Percentiles rank a stretch among this genome's conserved stretches.
These are phyloP conservation scores for Gouania willdenowi DNA, from an alignment of 2,797 vertebrate genomes.

Conservation along the genomic window DNA sequence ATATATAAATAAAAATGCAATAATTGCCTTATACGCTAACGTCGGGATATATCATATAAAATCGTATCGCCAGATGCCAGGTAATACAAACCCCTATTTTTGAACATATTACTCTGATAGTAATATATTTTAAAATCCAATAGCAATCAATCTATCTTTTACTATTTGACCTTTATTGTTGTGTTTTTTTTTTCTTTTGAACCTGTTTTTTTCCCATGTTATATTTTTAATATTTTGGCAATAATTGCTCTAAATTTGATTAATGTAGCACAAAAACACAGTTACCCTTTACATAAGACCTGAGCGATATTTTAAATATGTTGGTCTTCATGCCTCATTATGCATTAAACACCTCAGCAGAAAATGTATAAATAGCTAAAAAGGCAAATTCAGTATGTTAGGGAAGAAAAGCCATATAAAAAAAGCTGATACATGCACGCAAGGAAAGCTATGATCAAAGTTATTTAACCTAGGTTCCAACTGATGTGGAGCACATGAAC, in stretches of 20 bases:
- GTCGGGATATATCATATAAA: no score
- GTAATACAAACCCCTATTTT: no score
- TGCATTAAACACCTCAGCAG: not conserved
- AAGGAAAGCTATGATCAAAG: not conserved
- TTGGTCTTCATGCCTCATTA: not conserved
- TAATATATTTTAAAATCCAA: no score
- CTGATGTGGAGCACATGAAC: not conserved
- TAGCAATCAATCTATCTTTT: no score
- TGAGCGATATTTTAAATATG: not conserved
- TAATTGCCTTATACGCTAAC: no score
- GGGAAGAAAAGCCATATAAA: constrained; percentile 9
- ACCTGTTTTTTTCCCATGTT: not conserved
- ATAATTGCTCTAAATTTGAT: no score
- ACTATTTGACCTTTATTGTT: not conserved
- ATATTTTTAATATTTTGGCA: no score
- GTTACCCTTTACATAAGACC: not conserved
- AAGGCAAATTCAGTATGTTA: not conserved
- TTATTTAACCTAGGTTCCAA: constrained; percentile 10
- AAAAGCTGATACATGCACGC: not conserved
- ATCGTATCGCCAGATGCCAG: no score
- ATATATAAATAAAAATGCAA: no score
- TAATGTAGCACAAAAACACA: not conserved
- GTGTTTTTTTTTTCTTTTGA: not conserved
- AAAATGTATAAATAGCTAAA: constrained; percentile 2
- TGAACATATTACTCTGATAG: no score